Conservation (phyloP, 1,140 invertebrate species). For the Nomia melanderi region DNA sequence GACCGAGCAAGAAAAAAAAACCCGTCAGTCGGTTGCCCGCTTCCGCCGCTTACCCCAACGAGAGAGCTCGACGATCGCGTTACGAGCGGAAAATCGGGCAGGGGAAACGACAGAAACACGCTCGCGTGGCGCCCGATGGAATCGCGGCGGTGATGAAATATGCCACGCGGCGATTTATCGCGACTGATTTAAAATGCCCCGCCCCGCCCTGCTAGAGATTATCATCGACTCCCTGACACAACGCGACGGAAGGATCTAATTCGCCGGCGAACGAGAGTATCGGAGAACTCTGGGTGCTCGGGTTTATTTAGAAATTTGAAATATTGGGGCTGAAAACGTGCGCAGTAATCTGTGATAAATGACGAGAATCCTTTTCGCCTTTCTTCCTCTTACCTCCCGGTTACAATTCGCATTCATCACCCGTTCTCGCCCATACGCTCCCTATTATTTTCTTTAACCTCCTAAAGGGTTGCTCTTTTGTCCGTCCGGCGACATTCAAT, state of each 20-base stretch:
- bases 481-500: constrained; percentile 5
- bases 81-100: too few relatives aligned
- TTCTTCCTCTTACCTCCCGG: background rate
- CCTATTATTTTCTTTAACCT: background rate
- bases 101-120: too few relatives aligned
- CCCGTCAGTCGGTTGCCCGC: background rate
- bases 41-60: too few relatives aligned
- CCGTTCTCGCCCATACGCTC: background rate
- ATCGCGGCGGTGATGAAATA: constrained; percentile 41
- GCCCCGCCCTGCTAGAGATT: background rate
- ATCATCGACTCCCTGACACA: constrained; percentile 3
- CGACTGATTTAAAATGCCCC: constrained; percentile 31
- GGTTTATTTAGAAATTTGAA: background rate
- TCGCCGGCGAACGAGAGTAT: background rate
- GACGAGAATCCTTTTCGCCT: constrained; percentile 6
- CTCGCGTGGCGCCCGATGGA: constrained; percentile 10
- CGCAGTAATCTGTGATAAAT: background rate
- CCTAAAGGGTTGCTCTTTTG: constrained; percentile 16
- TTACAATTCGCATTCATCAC: background rate
- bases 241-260: background rate
- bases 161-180: constrained; percentile 38
- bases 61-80: too few relatives aligned
- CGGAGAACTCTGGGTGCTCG: too few relatives aligned
- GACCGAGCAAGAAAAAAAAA: background rate
- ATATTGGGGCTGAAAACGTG: background rate